phyloP scores from a whole-genome alignment of 2,888 invertebrate species.

The Acleris holmiana region DNA sequence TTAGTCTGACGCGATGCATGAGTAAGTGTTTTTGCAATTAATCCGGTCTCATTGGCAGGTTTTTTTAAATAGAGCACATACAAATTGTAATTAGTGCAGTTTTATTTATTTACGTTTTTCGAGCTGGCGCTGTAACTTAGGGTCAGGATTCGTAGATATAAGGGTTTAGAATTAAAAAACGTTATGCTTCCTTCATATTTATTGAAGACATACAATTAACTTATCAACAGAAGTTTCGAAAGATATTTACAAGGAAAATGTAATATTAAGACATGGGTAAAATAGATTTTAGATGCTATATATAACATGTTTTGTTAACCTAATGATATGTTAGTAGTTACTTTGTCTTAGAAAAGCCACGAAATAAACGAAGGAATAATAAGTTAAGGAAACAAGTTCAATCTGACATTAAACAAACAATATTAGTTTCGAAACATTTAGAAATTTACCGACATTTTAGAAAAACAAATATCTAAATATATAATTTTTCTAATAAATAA shows the following conservation, averaged over 20 bases:
- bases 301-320: slow-evolving; percentile 36
- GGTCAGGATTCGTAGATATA: no score
- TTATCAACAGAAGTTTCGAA: slow-evolving; percentile 75
- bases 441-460: slow-evolving; percentile 5
- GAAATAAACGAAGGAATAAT: slow-evolving; percentile 38
- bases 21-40: no score
- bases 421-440: background rate
- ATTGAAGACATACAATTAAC: slow-evolving; percentile 82
- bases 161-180: slow-evolving; percentile 42
- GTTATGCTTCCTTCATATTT: slow-evolving; percentile 61
- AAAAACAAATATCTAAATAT: slow-evolving; percentile 10
- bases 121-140: no score
- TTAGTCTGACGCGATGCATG: no score
- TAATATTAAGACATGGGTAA: slow-evolving; percentile 71
- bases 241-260: slow-evolving; percentile 78
- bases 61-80: no score
- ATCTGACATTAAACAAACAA: background rate
- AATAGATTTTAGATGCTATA: slow-evolving; percentile 38
- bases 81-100: no score
- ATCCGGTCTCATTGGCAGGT: no score
- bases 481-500: slow-evolving; percentile 25
- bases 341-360: slow-evolving; percentile 48
- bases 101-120: no score
- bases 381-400: slow-evolving; percentile 18
- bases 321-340: slow-evolving; percentile 44